These are phyloP conservation scores for Gasterosteus nipponicus DNA, from an alignment of 2,113 vertebrate genomes.

Conservation along the genomic window DNA sequence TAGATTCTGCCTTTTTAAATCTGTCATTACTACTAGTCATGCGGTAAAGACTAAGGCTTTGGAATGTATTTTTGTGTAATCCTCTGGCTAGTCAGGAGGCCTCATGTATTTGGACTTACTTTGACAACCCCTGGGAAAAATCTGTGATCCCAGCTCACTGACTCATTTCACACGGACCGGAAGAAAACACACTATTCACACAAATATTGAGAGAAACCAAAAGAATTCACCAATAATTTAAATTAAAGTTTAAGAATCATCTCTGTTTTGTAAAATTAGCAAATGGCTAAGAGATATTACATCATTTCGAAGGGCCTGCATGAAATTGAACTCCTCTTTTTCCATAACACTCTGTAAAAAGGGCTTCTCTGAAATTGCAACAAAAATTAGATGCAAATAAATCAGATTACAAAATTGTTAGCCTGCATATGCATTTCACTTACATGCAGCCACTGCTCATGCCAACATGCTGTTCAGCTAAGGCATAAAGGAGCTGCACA, in stretches of 20 bases:
- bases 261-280: neutral
- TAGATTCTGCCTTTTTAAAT: neutral
- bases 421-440: slow-evolving; percentile 26
- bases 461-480: slow-evolving; percentile 30
- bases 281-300: neutral
- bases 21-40: slow-evolving; percentile 63
- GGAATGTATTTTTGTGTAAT: slow-evolving; percentile 75
- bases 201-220: neutral
- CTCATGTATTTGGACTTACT: slow-evolving; percentile 29
- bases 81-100: slow-evolving; percentile 32
- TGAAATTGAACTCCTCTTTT: neutral
- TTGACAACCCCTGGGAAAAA: slow-evolving; percentile 48
- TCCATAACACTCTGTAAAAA: neutral
- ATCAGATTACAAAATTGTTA: neutral
- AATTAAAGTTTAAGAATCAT: neutral
- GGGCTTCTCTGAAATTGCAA: neutral
- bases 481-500: slow-evolving; percentile 19
- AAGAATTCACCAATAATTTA: neutral
- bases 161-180: slow-evolving; percentile 33
- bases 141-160: neutral
- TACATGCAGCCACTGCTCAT: slow-evolving; percentile 48
- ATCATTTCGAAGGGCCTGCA: neutral
- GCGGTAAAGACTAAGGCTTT: slow-evolving; percentile 73
- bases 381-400: neutral
- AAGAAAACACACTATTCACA: neutral